Percentiles rank a stretch among this genome's conserved stretches.
These are phyloP conservation scores for Mustelus asterias DNA, from an alignment of 2,113 vertebrate species.

Conservation along the genomic window DNA sequence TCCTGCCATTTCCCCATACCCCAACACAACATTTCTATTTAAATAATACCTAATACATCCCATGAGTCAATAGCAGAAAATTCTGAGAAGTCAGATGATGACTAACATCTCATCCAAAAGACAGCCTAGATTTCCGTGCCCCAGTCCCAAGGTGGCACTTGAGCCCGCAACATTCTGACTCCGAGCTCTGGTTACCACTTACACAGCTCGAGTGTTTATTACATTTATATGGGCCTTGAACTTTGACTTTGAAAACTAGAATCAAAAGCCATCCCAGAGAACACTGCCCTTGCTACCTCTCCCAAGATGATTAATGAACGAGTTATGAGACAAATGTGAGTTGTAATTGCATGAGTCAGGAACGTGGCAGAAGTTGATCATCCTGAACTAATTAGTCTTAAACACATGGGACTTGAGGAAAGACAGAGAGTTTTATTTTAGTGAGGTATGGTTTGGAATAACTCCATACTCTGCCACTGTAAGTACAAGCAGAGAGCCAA, in stretches of 20 bases:
- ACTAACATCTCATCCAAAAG: background rate
- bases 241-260: background rate
- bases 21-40: no score
- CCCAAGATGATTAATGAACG: background rate
- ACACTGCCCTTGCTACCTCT: background rate
- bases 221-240: background rate
- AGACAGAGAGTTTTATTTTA: background rate
- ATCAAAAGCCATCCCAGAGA: background rate
- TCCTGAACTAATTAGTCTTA: background rate
- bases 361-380: background rate
- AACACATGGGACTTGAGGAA: background rate
- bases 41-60: no score
- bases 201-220: background rate
- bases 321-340: background rate
- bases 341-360: background rate
- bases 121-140: no score
- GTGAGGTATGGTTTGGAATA: conserved; percentile 20
- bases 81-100: background rate
- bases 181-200: background rate
- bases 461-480: background rate
- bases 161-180: background rate
- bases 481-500: background rate
- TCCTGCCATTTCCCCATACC: no score
- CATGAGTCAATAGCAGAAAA: no score
- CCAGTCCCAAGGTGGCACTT: no score